Evolutionary conservation across 2,113 vertebrate genomes (phyloP), one percentile per base, ranked within the genome.

Genomic region (Bagarius yarrelli): DNA sequence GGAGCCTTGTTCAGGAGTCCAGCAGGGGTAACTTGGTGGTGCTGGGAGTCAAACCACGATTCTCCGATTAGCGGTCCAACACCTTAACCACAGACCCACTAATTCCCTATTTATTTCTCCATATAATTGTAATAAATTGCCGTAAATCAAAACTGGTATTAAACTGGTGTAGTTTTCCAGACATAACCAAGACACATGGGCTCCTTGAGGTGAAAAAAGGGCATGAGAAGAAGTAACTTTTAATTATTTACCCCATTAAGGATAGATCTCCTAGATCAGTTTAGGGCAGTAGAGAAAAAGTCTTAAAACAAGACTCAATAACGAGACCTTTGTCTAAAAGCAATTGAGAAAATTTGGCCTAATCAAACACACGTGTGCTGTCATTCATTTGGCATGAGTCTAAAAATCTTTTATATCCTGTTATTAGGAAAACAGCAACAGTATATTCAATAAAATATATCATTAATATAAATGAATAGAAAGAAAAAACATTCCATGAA

Each of bases 371-470:
- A 52, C 25, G 44, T 72, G 36, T 50, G 40, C 25, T 30, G 11
- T 67, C n/a, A 69, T 16, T 30, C 12, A 70, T 79, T 70, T 79
- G 53, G 53, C 25, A 55, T 57, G 32, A 57, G 14, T 40, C 16
- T 76, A 18, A 50, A 15, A 25, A 76, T 32, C 36, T 72, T 60
- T 23, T 47, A 12, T n/a, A 83, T 5, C 23, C 15, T 15, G 8
- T 53, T 76, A 50, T 30, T 60, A 64, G 56, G 25, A 69, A 79
- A 81, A 44, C 40, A 15, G 2, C 18, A 75, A 53, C 23, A 70
- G 15, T 9, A 12, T 30, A 21, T 75, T 27, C n/a, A 79, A 30
- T 0, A 44, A 50, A 60, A 40, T 44, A 74, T 25, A 74, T 27
- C 3, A 50, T 69, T 71, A 60, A 63, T 60, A 52, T 71, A 61